phyloP scores from a whole-genome alignment of 23 tunicate species.

The Halocynthia roretzi region DNA sequence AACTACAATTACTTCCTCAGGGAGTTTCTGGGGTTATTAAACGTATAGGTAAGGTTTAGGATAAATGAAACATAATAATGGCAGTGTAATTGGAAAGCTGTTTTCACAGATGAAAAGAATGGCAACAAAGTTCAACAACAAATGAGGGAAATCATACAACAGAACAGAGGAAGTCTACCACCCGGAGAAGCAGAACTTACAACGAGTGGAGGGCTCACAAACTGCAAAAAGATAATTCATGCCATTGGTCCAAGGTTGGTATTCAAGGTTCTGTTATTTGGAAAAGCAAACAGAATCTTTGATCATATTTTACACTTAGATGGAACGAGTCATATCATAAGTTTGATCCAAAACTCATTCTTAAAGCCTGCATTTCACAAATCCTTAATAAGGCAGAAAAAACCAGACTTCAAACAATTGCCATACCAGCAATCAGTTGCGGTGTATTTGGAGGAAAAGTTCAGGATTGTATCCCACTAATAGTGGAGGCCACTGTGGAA shows the following conservation, averaged over 20 bases:
- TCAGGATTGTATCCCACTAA: constrained; percentile 26
- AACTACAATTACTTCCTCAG: constrained; percentile 27
- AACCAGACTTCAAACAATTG: constrained; percentile 16
- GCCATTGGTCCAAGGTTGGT: constrained; percentile 26
- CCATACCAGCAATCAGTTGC: constrained; percentile 57
- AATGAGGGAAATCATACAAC: not conserved
- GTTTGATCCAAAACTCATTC: not conserved
- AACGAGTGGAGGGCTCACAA: constrained; percentile 10
- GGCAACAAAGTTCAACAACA: constrained; percentile 3
- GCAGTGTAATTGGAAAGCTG: no score
- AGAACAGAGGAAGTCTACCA: constrained; percentile 1
- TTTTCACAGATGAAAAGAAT: no score
- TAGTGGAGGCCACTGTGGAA: constrained; percentile 19
- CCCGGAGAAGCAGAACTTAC: constrained; percentile 7
- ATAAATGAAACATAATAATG: not conserved
- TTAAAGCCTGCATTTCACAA: constrained; percentile 13
- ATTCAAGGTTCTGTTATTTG: no score
- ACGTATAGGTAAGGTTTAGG: constrained; percentile 18
- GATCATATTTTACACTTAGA: not conserved
- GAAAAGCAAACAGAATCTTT: not conserved
- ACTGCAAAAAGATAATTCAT: constrained; percentile 22
- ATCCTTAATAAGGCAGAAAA: constrained; percentile 16
- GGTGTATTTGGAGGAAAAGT: constrained; percentile 48
- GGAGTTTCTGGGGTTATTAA: constrained; percentile 61
- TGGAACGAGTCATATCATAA: not conserved